A percentile compares a stretch with the other conserved stretches of the same genome.
Conservation (phyloP, 2,888 invertebrate species). For the Eristalis tenax region DNA sequence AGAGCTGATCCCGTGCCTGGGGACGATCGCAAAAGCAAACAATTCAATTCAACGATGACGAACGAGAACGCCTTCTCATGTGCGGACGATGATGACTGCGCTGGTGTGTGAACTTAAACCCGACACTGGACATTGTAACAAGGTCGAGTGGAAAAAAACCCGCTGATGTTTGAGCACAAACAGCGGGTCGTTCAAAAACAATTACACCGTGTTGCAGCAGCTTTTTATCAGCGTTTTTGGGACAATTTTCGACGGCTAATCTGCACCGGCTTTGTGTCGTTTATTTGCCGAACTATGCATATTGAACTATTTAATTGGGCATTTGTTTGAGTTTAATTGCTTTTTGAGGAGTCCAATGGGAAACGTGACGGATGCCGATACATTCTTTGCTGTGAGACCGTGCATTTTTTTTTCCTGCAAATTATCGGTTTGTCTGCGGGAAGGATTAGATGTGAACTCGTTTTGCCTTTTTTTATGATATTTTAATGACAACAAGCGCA, state of each 20-base stretch:
- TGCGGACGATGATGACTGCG: background rate
- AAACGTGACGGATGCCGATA: background rate
- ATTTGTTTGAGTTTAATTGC: constrained; percentile 18
- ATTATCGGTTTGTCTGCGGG: background rate
- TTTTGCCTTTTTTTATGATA: background rate
- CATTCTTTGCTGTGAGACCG: background rate
- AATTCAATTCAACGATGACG: background rate
- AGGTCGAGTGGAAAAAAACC: constrained; percentile 63
- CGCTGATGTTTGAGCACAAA: background rate
- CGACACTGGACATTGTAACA: constrained; percentile 21
- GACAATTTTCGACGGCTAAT: constrained; percentile 19
- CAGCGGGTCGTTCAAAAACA: constrained; percentile 57
- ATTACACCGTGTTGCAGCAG: constrained; percentile 53
- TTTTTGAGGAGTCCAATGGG: constrained; percentile 23
- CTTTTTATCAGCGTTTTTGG: constrained; percentile 59
- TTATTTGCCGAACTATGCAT: constrained; percentile 4
- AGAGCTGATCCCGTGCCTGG: background rate
- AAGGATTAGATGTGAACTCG: background rate
- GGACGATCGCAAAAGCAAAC: background rate
- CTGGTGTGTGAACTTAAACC: constrained; percentile 17
- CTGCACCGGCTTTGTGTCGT: constrained; percentile 7
- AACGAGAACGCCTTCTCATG: background rate
- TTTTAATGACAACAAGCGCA: background rate
- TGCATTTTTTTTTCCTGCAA: background rate
- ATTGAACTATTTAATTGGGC: constrained; percentile 23